Evolutionary conservation across 2,888 invertebrate genomes (phyloP).

Genomic region (Ectemnius cavifrons): DNA sequence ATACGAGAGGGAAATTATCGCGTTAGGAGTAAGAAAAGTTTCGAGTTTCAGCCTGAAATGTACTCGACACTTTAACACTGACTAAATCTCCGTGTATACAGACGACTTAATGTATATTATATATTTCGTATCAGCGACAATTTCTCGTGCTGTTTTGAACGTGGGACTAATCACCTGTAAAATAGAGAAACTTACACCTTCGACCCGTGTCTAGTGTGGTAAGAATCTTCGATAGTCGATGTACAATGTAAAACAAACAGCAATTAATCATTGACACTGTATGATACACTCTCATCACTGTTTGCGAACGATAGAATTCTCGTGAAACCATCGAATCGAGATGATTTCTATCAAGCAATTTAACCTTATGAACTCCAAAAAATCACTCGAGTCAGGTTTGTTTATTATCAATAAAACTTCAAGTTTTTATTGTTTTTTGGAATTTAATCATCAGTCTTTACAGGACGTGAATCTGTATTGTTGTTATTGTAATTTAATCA

Average conservation of each 20-base stretch:
- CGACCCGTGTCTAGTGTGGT: conserved; percentile 34
- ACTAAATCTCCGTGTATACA: too few relatives aligned
- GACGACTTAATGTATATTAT: too few relatives aligned
- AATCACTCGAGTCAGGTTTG: neutral
- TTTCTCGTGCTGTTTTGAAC: conserved; percentile 27
- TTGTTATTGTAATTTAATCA: too few relatives aligned
- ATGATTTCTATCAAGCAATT: neutral
- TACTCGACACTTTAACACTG: too few relatives aligned
- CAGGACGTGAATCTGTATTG: too few relatives aligned
- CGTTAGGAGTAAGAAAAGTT: too few relatives aligned
- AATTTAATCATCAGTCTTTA: too few relatives aligned
- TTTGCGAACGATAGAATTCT: neutral
- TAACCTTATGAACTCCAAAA: neutral
- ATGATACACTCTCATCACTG: conserved; percentile 21
- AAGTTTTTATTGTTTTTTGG: too few relatives aligned
- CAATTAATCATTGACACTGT: conserved; percentile 9
- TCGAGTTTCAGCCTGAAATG: too few relatives aligned
- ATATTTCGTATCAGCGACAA: conserved; percentile 17
- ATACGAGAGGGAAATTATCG: too few relatives aligned
- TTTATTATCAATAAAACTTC: too few relatives aligned
- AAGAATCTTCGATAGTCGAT: conserved; percentile 35
- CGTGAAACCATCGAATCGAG: neutral
- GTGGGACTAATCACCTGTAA: conserved; percentile 46
- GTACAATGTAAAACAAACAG: conserved; percentile 8
- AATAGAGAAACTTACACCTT: conserved; percentile 30